Evolutionary conservation across 1,140 invertebrate species (phyloP).

Genomic region (Brachionus rotundiformis): DNA sequence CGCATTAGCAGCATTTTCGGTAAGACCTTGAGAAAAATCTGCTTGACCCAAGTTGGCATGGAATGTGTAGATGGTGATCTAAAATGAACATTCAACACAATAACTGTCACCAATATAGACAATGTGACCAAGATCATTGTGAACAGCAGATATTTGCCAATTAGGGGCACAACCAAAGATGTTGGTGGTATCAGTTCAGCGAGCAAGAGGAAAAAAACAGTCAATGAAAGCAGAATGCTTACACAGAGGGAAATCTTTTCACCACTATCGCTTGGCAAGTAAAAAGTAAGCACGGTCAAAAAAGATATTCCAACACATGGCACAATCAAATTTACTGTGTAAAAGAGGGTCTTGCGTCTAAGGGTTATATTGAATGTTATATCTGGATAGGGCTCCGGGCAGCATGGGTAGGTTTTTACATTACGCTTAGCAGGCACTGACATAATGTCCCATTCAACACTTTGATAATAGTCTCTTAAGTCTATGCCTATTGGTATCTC

Average conservation of each 20-base stretch:
- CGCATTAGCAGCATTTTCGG: slow-evolving; percentile 69
- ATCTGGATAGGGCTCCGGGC: slow-evolving; percentile 87
- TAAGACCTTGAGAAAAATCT: slow-evolving; percentile 86
- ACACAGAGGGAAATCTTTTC: slow-evolving; percentile 97
- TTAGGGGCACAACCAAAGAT: slow-evolving; percentile 72
- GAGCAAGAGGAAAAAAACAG: slow-evolving; percentile 96
- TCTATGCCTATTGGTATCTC: slow-evolving; percentile 69
- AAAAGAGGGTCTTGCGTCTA: slow-evolving; percentile 89
- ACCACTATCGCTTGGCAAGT: slow-evolving; percentile 93
- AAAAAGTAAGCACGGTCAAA: slow-evolving; percentile 96
- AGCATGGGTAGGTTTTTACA: slow-evolving; percentile 78
- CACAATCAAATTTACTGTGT: slow-evolving; percentile 97
- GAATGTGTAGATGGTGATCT: slow-evolving; percentile 79
- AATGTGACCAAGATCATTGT: slow-evolving; percentile 99
- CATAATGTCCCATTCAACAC: slow-evolving; percentile 98
- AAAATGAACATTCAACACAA: slow-evolving; percentile 99
- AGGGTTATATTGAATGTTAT: slow-evolving; percentile 99
- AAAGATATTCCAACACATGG: slow-evolving; percentile 97
- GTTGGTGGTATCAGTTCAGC: slow-evolving; percentile 97
- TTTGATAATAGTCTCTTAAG: slow-evolving; percentile 89
- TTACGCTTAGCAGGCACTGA: slow-evolving; percentile 71
- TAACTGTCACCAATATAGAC: slow-evolving; percentile 94
- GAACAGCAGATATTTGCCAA: slow-evolving; percentile 96
- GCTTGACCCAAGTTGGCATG: slow-evolving; percentile 76
- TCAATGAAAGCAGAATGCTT: slow-evolving; percentile 95